A percentile compares a stretch with the other conserved stretches of the same genome.
Evolutionary conservation across 2,888 invertebrate species (phyloP).

Genomic region (Drosophila maculinotata): DNA sequence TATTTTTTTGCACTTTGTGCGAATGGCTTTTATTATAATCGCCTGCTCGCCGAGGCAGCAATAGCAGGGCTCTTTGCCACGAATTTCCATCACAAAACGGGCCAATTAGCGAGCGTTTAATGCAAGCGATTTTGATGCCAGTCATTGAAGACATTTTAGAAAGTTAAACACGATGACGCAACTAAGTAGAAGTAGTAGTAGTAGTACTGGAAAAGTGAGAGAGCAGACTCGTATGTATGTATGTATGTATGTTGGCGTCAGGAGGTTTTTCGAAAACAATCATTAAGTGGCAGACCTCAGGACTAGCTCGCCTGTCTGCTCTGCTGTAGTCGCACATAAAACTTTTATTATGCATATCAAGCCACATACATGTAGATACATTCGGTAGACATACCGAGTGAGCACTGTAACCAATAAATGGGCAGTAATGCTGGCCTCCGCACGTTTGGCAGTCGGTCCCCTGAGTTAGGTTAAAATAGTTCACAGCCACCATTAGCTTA

Average conservation of each 20-base stretch:
- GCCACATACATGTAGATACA: slow-evolving; percentile 2
- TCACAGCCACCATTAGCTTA: slow-evolving; percentile 63
- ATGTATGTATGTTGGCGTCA: neutral
- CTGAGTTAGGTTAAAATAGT: slow-evolving; percentile 62
- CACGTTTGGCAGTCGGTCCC: slow-evolving; percentile 39
- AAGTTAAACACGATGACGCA: slow-evolving; percentile 11
- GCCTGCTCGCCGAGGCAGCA: slow-evolving; percentile 31
- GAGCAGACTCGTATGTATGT: neutral
- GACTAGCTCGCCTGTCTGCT: slow-evolving; percentile 1
- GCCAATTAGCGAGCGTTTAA: slow-evolving; percentile 72
- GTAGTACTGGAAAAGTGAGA: neutral
- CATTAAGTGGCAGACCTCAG: slow-evolving; percentile 20
- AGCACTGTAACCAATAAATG: slow-evolving; percentile 18
- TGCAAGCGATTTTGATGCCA: slow-evolving; percentile 68
- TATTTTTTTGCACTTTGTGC: slow-evolving; percentile 43
- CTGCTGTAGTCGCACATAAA: slow-evolving; percentile 21
- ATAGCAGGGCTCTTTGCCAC: slow-evolving; percentile 44
- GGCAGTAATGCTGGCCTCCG: slow-evolving; percentile 23
- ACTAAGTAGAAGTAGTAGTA: too few relatives aligned
- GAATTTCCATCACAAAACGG: slow-evolving; percentile 75
- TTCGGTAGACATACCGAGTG: slow-evolving; percentile 18
- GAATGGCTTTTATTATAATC: slow-evolving; percentile 65
- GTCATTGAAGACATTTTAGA: slow-evolving; percentile 30
- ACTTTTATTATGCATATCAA: slow-evolving; percentile 57
- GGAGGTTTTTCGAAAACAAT: neutral